Conservation (phyloP, 2,888 invertebrate genomes). For the Arenicola marina region DNA sequence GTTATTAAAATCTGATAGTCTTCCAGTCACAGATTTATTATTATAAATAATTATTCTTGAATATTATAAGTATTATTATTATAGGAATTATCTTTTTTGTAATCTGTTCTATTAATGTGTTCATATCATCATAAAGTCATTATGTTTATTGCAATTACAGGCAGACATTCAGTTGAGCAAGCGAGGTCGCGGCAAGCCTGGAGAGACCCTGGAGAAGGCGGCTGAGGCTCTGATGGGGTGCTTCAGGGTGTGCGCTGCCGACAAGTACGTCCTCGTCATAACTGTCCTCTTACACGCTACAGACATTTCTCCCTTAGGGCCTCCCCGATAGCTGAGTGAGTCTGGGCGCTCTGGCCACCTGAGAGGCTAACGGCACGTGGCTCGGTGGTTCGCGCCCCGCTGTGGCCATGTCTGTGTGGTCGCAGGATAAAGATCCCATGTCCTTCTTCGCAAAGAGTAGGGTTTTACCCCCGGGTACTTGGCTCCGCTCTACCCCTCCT, state of each 20-base stretch:
- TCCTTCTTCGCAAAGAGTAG: no score
- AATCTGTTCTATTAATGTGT: background rate
- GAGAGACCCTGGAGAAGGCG: constrained; percentile 84
- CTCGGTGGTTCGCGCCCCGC: no score
- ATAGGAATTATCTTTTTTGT: background rate
- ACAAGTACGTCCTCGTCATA: constrained; percentile 76
- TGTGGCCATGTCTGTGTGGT: no score
- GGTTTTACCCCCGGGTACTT: no score
- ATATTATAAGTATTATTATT: background rate
- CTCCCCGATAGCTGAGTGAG: no score
- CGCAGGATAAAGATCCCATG: no score
- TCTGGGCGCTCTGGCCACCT: no score
- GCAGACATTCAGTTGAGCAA: constrained; percentile 69
- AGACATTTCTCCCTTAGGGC: no score
- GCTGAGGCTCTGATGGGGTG: constrained; percentile 91
- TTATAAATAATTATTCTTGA: background rate
- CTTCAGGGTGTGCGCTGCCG: constrained; percentile 93
- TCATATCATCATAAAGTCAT: background rate
- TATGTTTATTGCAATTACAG: constrained; percentile 62
- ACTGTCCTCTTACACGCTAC: no score
- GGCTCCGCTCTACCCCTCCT: no score
- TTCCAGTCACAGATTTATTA: background rate
- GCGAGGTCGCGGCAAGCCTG: constrained; percentile 59
- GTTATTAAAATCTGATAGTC: no score
- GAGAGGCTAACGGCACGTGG: no score